Percentiles rank a stretch among this genome's conserved stretches.
Evolutionary conservation across 2,888 invertebrate genomes (phyloP).

Genomic region (Agrotis puta): DNA sequence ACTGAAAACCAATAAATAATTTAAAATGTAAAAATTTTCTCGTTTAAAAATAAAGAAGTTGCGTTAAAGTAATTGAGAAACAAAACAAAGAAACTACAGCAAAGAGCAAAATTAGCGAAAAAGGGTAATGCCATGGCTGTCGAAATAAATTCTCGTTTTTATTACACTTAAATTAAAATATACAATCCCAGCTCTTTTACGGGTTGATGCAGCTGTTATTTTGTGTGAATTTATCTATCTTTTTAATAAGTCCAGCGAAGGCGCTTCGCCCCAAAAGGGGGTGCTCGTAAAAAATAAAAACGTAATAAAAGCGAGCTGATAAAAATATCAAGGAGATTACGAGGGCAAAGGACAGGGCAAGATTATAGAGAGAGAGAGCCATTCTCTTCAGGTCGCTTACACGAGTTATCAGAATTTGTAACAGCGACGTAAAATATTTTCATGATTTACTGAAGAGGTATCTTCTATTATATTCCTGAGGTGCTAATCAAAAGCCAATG

Average conservation of each 20-base stretch:
- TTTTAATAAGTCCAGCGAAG: conserved; percentile 70
- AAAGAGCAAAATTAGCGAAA: conserved; percentile 19
- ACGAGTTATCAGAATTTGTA: conserved; percentile 73
- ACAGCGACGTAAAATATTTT: conserved; percentile 69
- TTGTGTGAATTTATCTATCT: conserved; percentile 71
- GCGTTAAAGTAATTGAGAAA: background rate
- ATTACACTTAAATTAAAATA: conserved; percentile 40
- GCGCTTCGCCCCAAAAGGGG: conserved; percentile 63
- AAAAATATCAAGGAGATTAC: conserved; percentile 84
- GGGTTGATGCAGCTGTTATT: conserved; percentile 64
- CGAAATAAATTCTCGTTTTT: conserved; percentile 40
- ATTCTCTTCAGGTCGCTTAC: conserved; percentile 71
- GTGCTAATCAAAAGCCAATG: too few relatives aligned
- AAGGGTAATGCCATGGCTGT: conserved; percentile 5
- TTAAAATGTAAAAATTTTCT: background rate
- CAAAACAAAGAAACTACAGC: conserved; percentile 1
- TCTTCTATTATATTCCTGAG: background rate
- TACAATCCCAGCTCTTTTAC: conserved; percentile 57
- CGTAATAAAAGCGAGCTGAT: conserved; percentile 79
- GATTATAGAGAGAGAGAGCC: conserved; percentile 75
- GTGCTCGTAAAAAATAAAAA: conserved; percentile 80
- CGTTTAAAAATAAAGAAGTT: background rate
- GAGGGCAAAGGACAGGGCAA: conserved; percentile 72
- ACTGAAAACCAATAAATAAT: conserved; percentile 11
- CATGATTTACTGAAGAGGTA: conserved; percentile 41